Evolutionary conservation across 2,113 vertebrate species (phyloP).

Genomic region (Riparia riparia): DNA sequence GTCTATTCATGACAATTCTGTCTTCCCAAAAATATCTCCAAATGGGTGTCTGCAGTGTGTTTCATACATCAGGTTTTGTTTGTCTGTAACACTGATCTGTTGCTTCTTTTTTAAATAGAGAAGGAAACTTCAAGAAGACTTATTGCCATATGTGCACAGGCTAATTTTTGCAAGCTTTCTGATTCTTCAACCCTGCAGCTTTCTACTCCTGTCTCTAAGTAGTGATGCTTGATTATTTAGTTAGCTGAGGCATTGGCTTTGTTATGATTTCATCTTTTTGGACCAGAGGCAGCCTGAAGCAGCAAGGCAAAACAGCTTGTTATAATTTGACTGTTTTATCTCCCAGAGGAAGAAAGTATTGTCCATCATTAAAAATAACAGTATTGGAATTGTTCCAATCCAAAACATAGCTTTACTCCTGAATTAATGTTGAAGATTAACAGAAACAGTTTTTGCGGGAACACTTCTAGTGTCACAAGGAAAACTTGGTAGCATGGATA

Average conservation of each 20-base stretch:
- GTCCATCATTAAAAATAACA: constrained; percentile 7
- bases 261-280: constrained; percentile 26
- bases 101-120: neutral
- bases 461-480: neutral
- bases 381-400: neutral
- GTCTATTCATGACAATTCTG: neutral
- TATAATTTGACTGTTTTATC: neutral
- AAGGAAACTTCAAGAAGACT: neutral
- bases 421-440: neutral
- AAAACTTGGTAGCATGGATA: neutral
- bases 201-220: neutral
- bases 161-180: neutral
- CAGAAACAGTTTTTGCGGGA: neutral
- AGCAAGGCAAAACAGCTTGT: constrained; percentile 21
- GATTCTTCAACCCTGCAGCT: neutral
- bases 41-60: neutral
- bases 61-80: neutral
- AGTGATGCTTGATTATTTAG: neutral
- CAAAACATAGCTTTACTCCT: neutral
- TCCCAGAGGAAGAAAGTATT: constrained; percentile 8
- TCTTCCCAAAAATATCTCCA: neutral
- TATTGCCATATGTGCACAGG: neutral
- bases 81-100: neutral
- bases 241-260: neutral
- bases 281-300: neutral